Evolutionary conservation across 2,113 vertebrate genomes (phyloP).

Genomic region (Siniperca knerii): DNA sequence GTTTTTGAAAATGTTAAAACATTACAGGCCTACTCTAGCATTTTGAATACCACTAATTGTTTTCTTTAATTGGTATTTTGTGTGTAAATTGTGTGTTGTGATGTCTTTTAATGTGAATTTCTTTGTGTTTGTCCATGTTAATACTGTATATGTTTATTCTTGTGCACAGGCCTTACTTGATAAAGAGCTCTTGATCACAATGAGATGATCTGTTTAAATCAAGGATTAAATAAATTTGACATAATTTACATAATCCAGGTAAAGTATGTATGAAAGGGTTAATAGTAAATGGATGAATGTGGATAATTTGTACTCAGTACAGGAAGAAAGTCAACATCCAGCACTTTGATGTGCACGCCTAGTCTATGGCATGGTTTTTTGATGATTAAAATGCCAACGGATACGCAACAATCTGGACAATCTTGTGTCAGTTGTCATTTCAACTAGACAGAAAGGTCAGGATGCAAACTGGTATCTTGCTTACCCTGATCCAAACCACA

Average conservation of each 20-base stretch:
- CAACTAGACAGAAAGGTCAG: conserved; percentile 49
- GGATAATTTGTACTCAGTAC: not conserved
- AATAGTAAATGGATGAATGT: not conserved
- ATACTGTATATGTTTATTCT: not conserved
- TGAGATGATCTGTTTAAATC: not conserved
- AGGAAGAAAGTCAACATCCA: not conserved
- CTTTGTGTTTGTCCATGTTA: not conserved
- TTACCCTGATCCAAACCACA: conserved; percentile 23
- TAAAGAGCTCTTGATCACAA: not conserved
- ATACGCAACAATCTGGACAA: conserved; percentile 54
- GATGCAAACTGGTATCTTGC: conserved; percentile 29
- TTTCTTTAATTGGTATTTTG: not conserved
- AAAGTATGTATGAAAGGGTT: not conserved
- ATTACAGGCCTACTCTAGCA: not conserved
- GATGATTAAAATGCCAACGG: conserved; percentile 57
- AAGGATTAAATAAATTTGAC: not conserved
- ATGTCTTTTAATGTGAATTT: not conserved
- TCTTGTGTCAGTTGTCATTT: conserved; percentile 54
- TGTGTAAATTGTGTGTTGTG: not conserved
- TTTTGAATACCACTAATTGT: not conserved
- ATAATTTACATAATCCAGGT: not conserved
- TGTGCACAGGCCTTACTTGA: not conserved
- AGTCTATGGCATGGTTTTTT: conserved; percentile 20
- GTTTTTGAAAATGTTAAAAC: not conserved
- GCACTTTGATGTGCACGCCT: conserved; percentile 9